Evolutionary conservation across 2,113 vertebrate genomes (phyloP).

Genomic region (Hemicordylus capensis): DNA sequence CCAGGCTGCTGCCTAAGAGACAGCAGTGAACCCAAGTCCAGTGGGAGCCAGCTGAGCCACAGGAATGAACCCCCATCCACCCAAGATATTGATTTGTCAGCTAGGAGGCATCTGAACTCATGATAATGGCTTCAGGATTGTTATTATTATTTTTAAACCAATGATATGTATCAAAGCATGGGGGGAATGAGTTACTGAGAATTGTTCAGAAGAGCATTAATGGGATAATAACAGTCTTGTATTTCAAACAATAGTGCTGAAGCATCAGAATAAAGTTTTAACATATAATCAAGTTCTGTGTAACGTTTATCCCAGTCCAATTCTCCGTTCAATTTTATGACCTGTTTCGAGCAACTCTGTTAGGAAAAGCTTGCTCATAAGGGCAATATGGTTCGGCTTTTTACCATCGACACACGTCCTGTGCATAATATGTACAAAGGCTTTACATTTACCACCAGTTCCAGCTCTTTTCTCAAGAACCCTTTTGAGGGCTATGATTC

Average conservation of each 20-base stretch:
- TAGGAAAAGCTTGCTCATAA: background rate
- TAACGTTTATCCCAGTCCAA: background rate
- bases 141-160: background rate
- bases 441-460: constrained; percentile 24
- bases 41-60: background rate
- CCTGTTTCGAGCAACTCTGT: background rate
- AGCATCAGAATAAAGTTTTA: background rate
- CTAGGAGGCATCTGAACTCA: background rate
- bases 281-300: background rate
- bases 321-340: background rate
- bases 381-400: background rate
- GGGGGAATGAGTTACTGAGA: background rate
- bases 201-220: background rate
- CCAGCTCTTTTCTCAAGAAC: constrained; percentile 10
- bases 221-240: background rate
- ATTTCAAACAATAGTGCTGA: background rate
- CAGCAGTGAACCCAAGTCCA: background rate
- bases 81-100: background rate
- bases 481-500: constrained; percentile 33
- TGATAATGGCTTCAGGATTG: background rate
- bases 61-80: background rate
- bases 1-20: background rate
- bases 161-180: background rate
- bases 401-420: background rate
- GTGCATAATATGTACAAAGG: background rate